Base-by-base conservation (phyloP, 2,888 invertebrate genomes). In the Dryococelus australis region DNA sequence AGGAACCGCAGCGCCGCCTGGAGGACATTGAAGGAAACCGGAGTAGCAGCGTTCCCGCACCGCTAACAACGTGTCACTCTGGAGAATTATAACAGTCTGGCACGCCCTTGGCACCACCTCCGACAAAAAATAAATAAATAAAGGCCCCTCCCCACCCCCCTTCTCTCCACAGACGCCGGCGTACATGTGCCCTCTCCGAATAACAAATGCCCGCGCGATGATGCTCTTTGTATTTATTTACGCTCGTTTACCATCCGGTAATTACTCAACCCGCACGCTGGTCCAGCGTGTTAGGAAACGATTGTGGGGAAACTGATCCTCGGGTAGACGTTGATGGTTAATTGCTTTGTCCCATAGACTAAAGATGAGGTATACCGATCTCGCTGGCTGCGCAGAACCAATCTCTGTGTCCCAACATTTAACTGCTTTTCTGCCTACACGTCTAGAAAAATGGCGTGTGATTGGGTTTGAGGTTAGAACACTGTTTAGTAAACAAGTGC, bases 71-170 rank as follows among this genome's bases (percentile, higher is more conserved):
- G 65, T 65, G 20, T 65, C 65, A 65, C 65, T n/a, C 65, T 35
- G 51, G 65, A 65, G 65, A 65, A n/a, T 65, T 65, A 65, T 65
- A 65, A 65, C 65, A n/a, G 65, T 65, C 65, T 65, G 65, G 65
- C 65, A 65, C 65, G 65, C 65, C 65, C 65, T 65, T 65, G 65
- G 65, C 65, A 65, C 8, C 65, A 24, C 20, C 6, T n/a, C 20
- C 65, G 24, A 65, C 20, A 65, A 65, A 65, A 65, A 65, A 65
- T 65, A 24, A n/a, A 65, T n/a, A n/a, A n/a, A n/a, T n/a, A n/a
- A n/a, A 51, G 51, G 13, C 51, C 8, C 8, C 51, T 13, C n/a
- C n/a, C n/a, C n/a, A n/a, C n/a, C n/a, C n/a, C n/a, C n/a, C n/a
- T n/a, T n/a, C n/a, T n/a, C n/a, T n/a, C n/a, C n/a, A n/a, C n/a